These are phyloP conservation scores for Tetrapedia diversipes DNA, from an alignment of 2,888 invertebrate genomes.

Conservation along the genomic window DNA sequence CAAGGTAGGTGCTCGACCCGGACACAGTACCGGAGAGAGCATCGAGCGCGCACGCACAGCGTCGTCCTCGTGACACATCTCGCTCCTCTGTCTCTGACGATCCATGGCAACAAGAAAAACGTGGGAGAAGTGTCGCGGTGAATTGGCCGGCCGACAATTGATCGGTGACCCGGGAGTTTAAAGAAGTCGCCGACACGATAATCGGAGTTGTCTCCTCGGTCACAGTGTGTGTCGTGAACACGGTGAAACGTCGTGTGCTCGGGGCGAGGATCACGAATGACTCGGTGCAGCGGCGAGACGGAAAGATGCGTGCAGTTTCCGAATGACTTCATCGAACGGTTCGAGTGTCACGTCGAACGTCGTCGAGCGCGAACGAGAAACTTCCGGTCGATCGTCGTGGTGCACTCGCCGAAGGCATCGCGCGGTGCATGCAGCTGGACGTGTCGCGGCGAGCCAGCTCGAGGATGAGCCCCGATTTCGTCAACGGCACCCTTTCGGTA, in stretches of 20 bases:
- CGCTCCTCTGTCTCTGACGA: background rate
- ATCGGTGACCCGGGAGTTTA: background rate
- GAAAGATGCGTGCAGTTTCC: background rate
- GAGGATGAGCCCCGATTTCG: conserved; percentile 13
- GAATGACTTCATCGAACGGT: background rate
- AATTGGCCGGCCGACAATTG: background rate
- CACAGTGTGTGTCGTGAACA: too few species aligned
- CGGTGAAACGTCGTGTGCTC: too few species aligned
- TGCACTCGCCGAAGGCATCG: background rate
- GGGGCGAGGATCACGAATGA: conserved; percentile 21
- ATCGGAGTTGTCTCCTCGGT: too few species aligned
- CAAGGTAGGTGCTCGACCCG: conserved; percentile 80
- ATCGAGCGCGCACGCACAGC: conserved; percentile 55
- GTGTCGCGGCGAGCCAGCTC: conserved; percentile 24
- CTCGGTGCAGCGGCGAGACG: conserved; percentile 28
- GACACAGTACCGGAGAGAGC: conserved; percentile 77
- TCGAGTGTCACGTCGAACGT: background rate
- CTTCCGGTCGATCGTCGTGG: background rate
- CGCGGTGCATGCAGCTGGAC: conserved; percentile 8
- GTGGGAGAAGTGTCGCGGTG: background rate
- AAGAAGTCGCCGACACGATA: background rate
- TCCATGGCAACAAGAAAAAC: conserved; percentile 34
- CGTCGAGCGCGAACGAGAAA: background rate
- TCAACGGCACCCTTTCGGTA: background rate
- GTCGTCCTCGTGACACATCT: conserved; percentile 53